A percentile compares a stretch with the other conserved stretches of the same genome.
These are phyloP conservation scores for Epinotia demarniana DNA, from an alignment of 2,888 invertebrate species.

Conservation along the genomic window DNA sequence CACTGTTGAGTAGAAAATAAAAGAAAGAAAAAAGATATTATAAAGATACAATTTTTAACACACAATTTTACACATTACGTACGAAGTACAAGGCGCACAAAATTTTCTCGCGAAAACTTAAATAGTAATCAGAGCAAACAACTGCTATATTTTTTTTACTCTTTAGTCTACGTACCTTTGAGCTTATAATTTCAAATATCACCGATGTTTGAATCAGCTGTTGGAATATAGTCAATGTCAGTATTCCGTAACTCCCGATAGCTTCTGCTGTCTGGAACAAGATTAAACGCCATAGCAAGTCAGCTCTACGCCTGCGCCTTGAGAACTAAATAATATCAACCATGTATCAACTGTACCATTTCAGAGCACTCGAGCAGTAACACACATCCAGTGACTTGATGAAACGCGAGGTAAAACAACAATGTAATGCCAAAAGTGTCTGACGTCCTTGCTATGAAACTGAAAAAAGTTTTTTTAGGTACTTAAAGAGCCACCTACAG, in stretches of 20 bases:
- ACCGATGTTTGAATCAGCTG: constrained; percentile 32
- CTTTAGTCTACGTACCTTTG: constrained; percentile 14
- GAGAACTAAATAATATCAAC: too few species aligned
- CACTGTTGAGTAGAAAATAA: background rate
- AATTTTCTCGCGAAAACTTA: too few species aligned
- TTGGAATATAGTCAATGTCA: constrained; percentile 18
- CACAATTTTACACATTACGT: too few species aligned
- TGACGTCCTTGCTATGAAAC: background rate
- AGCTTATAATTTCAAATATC: constrained; percentile 29
- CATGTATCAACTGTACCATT: constrained; percentile 3
- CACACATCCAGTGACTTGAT: constrained; percentile 9
- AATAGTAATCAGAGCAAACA: background rate
- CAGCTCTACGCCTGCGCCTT: too few species aligned
- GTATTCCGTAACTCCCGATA: constrained; percentile 7
- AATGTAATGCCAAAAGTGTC: constrained; percentile 3
- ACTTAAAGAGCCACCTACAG: background rate
- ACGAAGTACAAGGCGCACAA: too few species aligned
- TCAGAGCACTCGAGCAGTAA: constrained; percentile 2
- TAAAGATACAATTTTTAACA: too few species aligned
- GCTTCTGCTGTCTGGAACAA: constrained; percentile 31
- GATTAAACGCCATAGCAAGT: too few species aligned
- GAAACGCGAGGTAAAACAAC: constrained; percentile 10
- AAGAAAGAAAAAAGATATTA: too few species aligned
- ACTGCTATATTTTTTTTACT: too few species aligned
- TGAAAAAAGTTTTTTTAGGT: background rate